These are phyloP conservation scores for Setophaga petechia DNA, from an alignment of 2,113 vertebrate genomes.

Conservation along the genomic window DNA sequence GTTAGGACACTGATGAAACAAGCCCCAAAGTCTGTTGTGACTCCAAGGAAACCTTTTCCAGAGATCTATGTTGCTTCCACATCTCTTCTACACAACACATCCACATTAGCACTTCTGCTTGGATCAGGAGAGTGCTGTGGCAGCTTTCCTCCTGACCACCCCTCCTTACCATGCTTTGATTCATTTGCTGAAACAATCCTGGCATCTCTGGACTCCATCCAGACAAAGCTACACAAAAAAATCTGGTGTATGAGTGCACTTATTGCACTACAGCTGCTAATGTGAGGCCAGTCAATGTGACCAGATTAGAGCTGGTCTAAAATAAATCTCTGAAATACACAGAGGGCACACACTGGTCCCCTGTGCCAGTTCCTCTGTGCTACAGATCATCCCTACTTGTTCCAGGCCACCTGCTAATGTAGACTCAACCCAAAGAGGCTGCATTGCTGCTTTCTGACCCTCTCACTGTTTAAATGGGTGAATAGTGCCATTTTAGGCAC, in stretches of 20 bases:
- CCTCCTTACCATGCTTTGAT: background rate
- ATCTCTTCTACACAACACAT: background rate
- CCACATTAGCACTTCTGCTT: background rate
- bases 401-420: slow-evolving; percentile 24
- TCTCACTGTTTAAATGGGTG: slow-evolving; percentile 32
- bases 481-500: slow-evolving; percentile 36
- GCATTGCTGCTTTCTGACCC: background rate
- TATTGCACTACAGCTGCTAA: background rate
- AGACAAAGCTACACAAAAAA: background rate
- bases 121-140: background rate
- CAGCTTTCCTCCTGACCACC: background rate
- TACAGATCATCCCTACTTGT: background rate
- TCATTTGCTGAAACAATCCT: rapidly evolving
- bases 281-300: background rate
- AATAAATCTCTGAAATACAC: background rate
- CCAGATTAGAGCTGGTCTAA: background rate
- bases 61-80: background rate
- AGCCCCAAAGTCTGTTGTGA: background rate
- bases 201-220: background rate
- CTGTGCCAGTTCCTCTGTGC: background rate
- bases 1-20: background rate
- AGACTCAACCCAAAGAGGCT: background rate
- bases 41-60: background rate
- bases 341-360: background rate
- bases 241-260: background rate